Evolutionary conservation across 2,113 vertebrate species (phyloP).

Genomic region (Epinephelus lanceolatus): DNA sequence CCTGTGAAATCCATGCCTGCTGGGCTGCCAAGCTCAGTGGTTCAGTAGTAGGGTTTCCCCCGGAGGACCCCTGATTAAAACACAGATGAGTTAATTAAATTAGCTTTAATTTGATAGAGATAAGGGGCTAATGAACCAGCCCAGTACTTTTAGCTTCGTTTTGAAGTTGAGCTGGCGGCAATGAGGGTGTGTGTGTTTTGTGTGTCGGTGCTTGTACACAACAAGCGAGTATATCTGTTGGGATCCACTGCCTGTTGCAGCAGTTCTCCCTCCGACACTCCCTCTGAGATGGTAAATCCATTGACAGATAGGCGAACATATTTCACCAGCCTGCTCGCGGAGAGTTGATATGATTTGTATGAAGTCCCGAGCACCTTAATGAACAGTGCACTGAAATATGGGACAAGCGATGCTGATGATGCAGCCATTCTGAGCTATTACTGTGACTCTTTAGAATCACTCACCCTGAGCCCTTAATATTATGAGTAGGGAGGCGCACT

Average conservation of each 20-base stretch:
- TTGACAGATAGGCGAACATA: constrained; percentile 54
- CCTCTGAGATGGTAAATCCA: constrained; percentile 45
- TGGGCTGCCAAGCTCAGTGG: constrained; percentile 78
- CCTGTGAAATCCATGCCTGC: constrained; percentile 81
- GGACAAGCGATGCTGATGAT: constrained; percentile 77
- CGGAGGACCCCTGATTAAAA: constrained; percentile 78
- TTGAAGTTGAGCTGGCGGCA: constrained; percentile 69
- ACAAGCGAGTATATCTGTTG: constrained; percentile 31
- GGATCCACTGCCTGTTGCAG: constrained; percentile 50
- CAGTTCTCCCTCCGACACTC: constrained; percentile 3
- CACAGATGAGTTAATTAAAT: constrained; percentile 83
- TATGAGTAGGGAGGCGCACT: constrained; percentile 54
- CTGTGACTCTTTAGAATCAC: constrained; percentile 71
- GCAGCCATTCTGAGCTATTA: constrained; percentile 76
- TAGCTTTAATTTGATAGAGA: constrained; percentile 77
- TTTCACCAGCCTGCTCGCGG: constrained; percentile 40
- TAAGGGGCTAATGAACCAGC: constrained; percentile 76
- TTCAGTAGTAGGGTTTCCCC: constrained; percentile 77
- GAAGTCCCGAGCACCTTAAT: constrained; percentile 66
- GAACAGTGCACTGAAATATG: constrained; percentile 75
- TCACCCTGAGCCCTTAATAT: constrained; percentile 63
- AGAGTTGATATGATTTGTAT: constrained; percentile 75
- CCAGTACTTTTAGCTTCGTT: constrained; percentile 65
- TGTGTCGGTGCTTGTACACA: constrained; percentile 24
- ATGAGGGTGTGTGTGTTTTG: constrained; percentile 26